Evolutionary conservation across 2,113 vertebrate genomes (phyloP).

Genomic region (Pao palembangensis): DNA sequence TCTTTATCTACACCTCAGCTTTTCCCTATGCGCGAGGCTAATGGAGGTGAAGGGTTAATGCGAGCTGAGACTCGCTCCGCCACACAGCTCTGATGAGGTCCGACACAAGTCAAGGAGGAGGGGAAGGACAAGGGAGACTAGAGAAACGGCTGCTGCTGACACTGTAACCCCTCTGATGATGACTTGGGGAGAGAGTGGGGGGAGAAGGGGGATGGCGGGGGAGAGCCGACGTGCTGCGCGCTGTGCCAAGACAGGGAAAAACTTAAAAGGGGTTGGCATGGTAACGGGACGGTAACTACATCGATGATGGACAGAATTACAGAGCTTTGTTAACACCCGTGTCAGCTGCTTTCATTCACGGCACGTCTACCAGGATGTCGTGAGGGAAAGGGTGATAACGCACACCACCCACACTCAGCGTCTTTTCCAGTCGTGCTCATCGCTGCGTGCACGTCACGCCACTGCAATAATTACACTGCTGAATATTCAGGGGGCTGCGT

Average conservation of each 20-base stretch:
- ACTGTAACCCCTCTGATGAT: constrained; percentile 50
- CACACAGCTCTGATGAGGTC: constrained; percentile 72
- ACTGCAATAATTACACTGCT: constrained; percentile 56
- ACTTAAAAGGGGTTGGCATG: constrained; percentile 47
- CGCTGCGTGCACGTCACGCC: constrained; percentile 50
- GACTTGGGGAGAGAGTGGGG: constrained; percentile 9
- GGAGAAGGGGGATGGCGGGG: neutral
- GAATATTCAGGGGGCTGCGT: constrained; percentile 49
- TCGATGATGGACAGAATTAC: constrained; percentile 57
- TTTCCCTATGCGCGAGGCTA: constrained; percentile 31
- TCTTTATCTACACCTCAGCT: neutral
- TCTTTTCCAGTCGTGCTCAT: constrained; percentile 24
- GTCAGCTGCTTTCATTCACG: constrained; percentile 31
- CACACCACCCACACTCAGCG: constrained; percentile 15
- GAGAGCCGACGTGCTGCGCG: neutral
- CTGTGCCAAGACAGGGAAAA: constrained; percentile 13
- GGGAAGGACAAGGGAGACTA: constrained; percentile 24
- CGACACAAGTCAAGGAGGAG: constrained; percentile 45
- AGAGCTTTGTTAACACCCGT: constrained; percentile 36
- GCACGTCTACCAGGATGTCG: constrained; percentile 14
- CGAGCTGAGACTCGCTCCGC: constrained; percentile 60
- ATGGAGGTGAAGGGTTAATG: constrained; percentile 73
- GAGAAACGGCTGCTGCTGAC: constrained; percentile 43
- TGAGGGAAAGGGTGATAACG: constrained; percentile 19
- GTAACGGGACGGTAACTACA: constrained; percentile 44